Base-by-base conservation (phyloP, 2,113 vertebrate genomes). In the Centrocercus urophasianus region DNA sequence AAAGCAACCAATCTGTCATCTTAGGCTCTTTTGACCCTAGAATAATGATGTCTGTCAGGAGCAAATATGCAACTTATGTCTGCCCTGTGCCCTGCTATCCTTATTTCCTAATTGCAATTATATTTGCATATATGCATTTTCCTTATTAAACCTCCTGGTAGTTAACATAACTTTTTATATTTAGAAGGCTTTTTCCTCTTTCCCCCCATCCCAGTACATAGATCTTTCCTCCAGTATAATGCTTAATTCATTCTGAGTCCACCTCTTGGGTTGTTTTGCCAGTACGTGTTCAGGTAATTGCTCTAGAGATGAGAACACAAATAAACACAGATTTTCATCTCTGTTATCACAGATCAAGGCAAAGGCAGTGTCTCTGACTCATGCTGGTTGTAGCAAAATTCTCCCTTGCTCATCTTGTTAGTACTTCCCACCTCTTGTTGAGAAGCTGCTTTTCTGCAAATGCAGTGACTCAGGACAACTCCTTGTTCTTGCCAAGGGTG, bases 401-500 rank as follows among this genome's bases (percentile, higher is more conserved):
- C 61, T 89, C 52, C 47, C 13, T 80, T 91, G 83, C 56, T 93
- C 79, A 52, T 89, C 52, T 61, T 90, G 38, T 36, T 88, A 40
- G 52, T 77, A 72, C 8, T 78, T 88, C 85, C 79, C 43, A 54
- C 79, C 72, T 88, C 57, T 78, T 93, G 57, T 36, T 24, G 38
- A 66, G 32, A 77, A 40, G 50, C 69, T 87, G 87, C 67, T 88
- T 87, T 89, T 80, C 82, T 86, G 43, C 79, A 83, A 93, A 75
- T 36, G 38, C 84, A 57, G 71, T 93, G 87, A 83, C 89, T 95
- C 79, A 75, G 83, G 83, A 86, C 76, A 83, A 16, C 79, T 93
- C 75, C 82, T 57, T 72, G 42, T 86, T 95, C 83, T 86, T 30
- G 27, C 47, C 11, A 0, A 2, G 89, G 82, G 43, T 36, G 25